Base-by-base conservation (phyloP, 2,113 vertebrate species). In the Orycteropus afer region DNA sequence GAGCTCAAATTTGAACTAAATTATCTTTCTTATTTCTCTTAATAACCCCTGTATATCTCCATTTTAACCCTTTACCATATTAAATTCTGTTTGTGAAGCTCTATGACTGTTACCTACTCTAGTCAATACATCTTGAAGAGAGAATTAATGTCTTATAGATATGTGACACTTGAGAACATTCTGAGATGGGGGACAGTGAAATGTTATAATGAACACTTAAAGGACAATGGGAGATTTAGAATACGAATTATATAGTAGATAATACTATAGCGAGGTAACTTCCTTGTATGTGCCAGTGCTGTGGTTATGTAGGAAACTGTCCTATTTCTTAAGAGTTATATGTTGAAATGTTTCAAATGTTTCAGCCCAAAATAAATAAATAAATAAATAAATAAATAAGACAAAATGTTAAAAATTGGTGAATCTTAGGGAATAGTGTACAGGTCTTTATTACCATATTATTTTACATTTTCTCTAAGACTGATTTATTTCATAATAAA, bases 401-500 rank as follows among this genome's bases (percentile, higher is more conserved):
- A 29, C 29, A 47, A 51, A 45, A 61, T n/a, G 22, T 14, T 25
- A 82, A 34, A 11, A 53, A 29, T 12, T 32, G 12, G 4, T 78
- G 1, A 71, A 12, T 53, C 20, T 32, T 65, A 78, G 0, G 18
- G 25, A 71, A 61, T 65, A 11, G 11, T 18, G 13, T 9, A 45
- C 0, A 86, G 6, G 2, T 87, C 55, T 49, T 32, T 8, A 6
- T 78, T 55, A 40, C 6, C 74, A 42, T 23, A 9, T 74, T 11
- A 3, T 2, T 25, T 90, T 25, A 49, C 5, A 17, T 92, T 91
- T 73, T 61, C 3, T 55, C 4, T 45, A 86, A 1, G 4, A 17
- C 40, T 76, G 15, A 42, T 42, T 45, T 53, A 80, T 87, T 95
- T 94, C 4, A 47, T 34, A 69, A 83, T 74, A 49, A 86, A 94